Evolutionary conservation across 2,797 vertebrate genomes (phyloP), one percentile per base, ranked within the genome.

Genomic region (Eidolon dupreanum): DNA sequence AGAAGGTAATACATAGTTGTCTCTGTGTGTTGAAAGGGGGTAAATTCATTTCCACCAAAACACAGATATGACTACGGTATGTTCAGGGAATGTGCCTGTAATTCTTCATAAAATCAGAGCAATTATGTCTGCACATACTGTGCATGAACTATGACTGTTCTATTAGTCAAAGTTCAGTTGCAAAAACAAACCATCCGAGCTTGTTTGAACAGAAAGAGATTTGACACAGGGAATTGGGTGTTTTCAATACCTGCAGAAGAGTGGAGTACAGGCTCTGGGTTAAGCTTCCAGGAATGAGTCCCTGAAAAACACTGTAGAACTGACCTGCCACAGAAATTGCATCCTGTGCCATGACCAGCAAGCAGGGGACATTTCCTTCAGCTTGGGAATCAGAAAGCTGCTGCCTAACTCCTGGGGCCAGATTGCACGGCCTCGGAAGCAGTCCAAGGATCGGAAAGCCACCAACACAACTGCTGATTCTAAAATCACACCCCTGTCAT

Each of bases 21-120:
- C 38, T 78, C 19, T 46, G 61, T 8, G 2, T 74, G 10, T 53
- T 61, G 17, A 33, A 61, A 22, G 53, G 36, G 19, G 11, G 31
- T 78, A 22, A 70, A 24, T 61, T 0, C 19, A 11, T 81, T 90
- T 55, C 65, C 15, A 9, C 33, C 19, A 59, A 91, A 84, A 38
- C 66, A 38, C 9, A 33, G 41, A 33, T 71, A 6, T 10, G 38
- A 28, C 17, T 59, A 24, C 63, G 55, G 10, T 15, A 1, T 77
- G 20, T 66, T 89, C 33, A 70, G n/a, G 12, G 49, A 70, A 71
- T 49, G 31, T 65, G 20, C 38, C 65, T 51, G 2, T n/a, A 15
- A 88, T 57, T 93, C 17, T 51, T 87, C 61, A 43, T 63, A 65
- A 90, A 82, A 57, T 28, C 74, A 95, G 53, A 92, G 8, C 81